phyloP scores from a whole-genome alignment of 2,888 invertebrate species.

The Teleogryllus oceanicus region DNA sequence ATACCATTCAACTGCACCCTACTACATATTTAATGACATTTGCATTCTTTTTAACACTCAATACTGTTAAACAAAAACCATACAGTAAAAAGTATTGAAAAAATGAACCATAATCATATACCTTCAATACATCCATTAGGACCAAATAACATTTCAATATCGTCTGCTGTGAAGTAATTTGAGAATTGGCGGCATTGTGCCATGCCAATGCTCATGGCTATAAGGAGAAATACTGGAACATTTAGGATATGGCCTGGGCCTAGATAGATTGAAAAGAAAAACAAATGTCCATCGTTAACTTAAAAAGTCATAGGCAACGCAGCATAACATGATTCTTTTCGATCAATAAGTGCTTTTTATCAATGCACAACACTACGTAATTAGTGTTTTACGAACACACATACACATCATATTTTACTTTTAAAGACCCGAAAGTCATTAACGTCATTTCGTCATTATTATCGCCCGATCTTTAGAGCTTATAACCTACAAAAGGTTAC shows the following conservation, averaged over 20 bases:
- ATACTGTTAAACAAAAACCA: conserved; percentile 23
- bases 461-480: too few species aligned
- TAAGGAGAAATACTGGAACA: neutral
- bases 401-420: too few species aligned
- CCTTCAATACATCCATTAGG: conserved; percentile 48
- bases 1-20: too few species aligned
- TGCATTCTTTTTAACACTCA: neutral
- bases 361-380: too few species aligned
- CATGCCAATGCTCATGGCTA: neutral
- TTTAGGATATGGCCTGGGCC: neutral
- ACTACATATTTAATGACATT: too few species aligned
- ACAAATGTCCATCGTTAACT: neutral
- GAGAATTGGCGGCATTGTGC: neutral
- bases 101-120: conserved; percentile 41
- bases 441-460: too few species aligned
- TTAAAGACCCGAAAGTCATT: too few species aligned
- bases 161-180: conserved; percentile 25
- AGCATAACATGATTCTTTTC: too few species aligned
- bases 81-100: conserved; percentile 18
- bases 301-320: too few species aligned
- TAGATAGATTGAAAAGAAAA: neutral
- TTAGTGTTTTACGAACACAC: too few species aligned
- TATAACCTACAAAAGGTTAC: too few species aligned
- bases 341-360: too few species aligned
- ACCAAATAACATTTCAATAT: conserved; percentile 43